Evolutionary conservation across 2,113 vertebrate species (phyloP).

Genomic region (Gasterosteus aculeatus): DNA sequence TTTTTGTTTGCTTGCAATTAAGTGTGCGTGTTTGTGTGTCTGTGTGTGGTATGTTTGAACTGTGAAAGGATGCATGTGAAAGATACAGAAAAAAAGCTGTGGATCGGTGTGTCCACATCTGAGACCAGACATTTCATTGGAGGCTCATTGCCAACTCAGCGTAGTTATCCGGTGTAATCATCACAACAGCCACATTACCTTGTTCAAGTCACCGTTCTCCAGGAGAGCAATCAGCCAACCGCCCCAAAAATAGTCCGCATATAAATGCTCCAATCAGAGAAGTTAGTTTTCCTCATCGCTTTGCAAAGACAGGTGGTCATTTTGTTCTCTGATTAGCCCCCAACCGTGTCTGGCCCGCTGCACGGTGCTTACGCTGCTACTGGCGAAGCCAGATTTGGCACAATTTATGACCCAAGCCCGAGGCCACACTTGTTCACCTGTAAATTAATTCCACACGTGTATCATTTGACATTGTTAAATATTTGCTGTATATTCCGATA

Average conservation of each 20-base stretch:
- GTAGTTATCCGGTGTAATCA: conserved; percentile 56
- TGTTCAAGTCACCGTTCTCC: conserved; percentile 52
- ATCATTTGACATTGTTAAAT: conserved; percentile 36
- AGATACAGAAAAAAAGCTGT: conserved; percentile 33
- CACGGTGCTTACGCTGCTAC: conserved; percentile 34
- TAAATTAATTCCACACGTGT: conserved; percentile 55
- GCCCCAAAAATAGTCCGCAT: conserved; percentile 49
- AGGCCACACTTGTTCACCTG: conserved; percentile 55
- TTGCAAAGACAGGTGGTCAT: conserved; percentile 69
- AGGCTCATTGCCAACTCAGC: conserved; percentile 44
- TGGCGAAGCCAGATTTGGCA: conserved; percentile 45
- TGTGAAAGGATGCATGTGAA: conserved; percentile 21
- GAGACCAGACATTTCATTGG: conserved; percentile 54
- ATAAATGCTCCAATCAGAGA: conserved; percentile 65
- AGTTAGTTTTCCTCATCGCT: conserved; percentile 51
- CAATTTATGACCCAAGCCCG: conserved; percentile 40
- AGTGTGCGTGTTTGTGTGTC: conserved; percentile 31
- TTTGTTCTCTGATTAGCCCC: conserved; percentile 72
- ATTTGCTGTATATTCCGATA: conserved; percentile 31
- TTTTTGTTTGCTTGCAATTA: conserved; percentile 49
- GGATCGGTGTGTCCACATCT: conserved; percentile 43
- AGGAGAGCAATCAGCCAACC: conserved; percentile 62
- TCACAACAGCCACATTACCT: conserved; percentile 47
- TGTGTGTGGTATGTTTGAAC: conserved; percentile 28
- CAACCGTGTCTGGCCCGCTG: conserved; percentile 46